Base-by-base conservation (phyloP, 2,797 vertebrate genomes). In the Aeoliscus strigatus region DNA sequence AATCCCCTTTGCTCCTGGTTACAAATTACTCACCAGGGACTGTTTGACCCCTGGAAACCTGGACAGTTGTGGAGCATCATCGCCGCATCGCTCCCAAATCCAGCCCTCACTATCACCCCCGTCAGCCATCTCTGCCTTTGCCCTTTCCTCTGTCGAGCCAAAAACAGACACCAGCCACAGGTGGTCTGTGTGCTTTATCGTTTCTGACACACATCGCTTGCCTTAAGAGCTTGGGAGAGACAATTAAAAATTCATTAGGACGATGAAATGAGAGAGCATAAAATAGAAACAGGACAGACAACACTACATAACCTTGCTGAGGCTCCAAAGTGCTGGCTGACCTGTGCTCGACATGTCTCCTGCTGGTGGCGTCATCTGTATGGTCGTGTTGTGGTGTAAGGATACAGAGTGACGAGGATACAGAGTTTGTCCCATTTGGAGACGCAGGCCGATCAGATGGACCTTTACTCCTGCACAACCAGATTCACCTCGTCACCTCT, bases 211-310 rank as follows among this genome's bases (percentile, higher is more conserved):
- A 65, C 54, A 77, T 67, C 60, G 58, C 54, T 82, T 61, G 80
- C 77, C 79, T 60, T 64, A 66, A 83, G 82, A 76, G 77, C 69
- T 79, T 55, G 52, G n/a, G 67, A 53, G 66, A 81, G 75, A 75
- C 72, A 80, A 84, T 85, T 79, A 84, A 79, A 82, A 81, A 82
- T 80, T 70, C 46, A 83, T 78, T 68, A 78, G 77, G 49, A 63
- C 61, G 55, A 65, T 70, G 60, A 73, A 80, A 72, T 6, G 1
- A 60, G 70, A 52, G 44, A 24, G 41, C 50, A 51, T 57, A 9
- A 43, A 67, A 70, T 67, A 60, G 39, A 76, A 68, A 65, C 40
- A 43, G 75, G 60, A 61, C 60, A 63, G 65, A 73, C 27, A 69
- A 67, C 48, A 63, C 66, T 54, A 53, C 51, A 63, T 66, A 70